These are phyloP conservation scores for Prionace glauca DNA, from an alignment of 2,797 vertebrate species.

Conservation along the genomic window DNA sequence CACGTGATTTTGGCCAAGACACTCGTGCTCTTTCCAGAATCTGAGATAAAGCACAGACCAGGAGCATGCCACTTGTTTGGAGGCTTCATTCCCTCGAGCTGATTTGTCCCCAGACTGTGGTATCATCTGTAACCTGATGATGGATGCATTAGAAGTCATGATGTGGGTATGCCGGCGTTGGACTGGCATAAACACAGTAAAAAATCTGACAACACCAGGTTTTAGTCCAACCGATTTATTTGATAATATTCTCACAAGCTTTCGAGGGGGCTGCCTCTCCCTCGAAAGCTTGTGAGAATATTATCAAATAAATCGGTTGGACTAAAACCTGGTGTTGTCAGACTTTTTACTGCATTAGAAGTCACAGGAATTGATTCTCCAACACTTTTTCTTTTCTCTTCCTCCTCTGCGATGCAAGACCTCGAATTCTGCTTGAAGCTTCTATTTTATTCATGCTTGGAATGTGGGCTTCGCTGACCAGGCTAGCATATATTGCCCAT, in stretches of 20 bases:
- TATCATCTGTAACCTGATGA: not conserved
- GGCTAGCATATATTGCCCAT: not conserved
- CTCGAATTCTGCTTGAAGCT: not conserved
- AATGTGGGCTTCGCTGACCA: not conserved
- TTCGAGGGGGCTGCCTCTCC: no score
- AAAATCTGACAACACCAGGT: no score
- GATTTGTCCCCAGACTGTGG: not conserved
- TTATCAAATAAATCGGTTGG: no score
- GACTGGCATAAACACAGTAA: no score
- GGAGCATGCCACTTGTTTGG: not conserved
- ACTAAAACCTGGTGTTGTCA: no score
- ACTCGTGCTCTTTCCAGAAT: not conserved
- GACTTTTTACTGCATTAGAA: not conserved
- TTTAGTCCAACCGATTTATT: no score
- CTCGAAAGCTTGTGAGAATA: no score
- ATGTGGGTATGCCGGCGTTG: no score
- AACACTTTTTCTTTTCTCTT: not conserved
- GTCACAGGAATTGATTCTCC: not conserved
- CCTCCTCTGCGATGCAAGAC: not conserved
- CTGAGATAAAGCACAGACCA: not conserved
- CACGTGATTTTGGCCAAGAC: not conserved
- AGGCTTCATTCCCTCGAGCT: not conserved
- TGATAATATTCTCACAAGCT: no score
- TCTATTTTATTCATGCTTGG: not conserved
- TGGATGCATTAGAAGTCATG: not conserved